Evolutionary conservation across 64 coral and sea anemone species (phyloP).

Genomic region (Anthopleura sola): DNA sequence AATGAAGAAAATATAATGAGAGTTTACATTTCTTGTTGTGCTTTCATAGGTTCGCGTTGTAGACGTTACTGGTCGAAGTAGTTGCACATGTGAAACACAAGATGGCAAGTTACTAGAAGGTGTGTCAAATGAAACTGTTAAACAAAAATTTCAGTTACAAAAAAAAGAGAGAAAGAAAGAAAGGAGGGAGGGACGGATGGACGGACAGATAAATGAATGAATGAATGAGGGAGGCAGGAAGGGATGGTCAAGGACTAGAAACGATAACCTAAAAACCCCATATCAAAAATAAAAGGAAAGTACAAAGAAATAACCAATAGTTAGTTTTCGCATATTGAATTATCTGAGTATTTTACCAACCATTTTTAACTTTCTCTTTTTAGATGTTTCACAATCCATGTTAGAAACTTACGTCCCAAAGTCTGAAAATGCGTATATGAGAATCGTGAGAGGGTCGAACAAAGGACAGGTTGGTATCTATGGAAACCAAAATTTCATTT

Average conservation of each 20-base stretch:
- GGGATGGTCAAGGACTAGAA: too few relatives aligned
- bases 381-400: conserved; percentile 70
- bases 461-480: conserved; percentile 66
- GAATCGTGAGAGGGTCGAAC: conserved; percentile 63
- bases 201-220: background rate
- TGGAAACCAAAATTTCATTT: background rate
- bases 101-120: conserved; percentile 88
- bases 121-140: background rate
- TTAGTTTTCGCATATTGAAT: too few relatives aligned
- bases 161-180: too few relatives aligned
- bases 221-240: too few relatives aligned
- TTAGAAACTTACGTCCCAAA: conserved; percentile 93
- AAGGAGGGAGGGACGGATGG: too few relatives aligned
- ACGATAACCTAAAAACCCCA: too few relatives aligned
- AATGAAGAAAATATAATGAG: background rate
- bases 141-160: too few relatives aligned
- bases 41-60: conserved; percentile 71
- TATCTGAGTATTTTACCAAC: background rate
- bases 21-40: background rate
- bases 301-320: too few relatives aligned
- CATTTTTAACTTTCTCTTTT: background rate
- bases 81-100: conserved; percentile 83
- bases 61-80: conserved; percentile 66
- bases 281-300: too few relatives aligned
- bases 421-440: conserved; percentile 52